Evolutionary conservation across 2,888 invertebrate species (phyloP).

Genomic region (Polyommatus icarus): DNA sequence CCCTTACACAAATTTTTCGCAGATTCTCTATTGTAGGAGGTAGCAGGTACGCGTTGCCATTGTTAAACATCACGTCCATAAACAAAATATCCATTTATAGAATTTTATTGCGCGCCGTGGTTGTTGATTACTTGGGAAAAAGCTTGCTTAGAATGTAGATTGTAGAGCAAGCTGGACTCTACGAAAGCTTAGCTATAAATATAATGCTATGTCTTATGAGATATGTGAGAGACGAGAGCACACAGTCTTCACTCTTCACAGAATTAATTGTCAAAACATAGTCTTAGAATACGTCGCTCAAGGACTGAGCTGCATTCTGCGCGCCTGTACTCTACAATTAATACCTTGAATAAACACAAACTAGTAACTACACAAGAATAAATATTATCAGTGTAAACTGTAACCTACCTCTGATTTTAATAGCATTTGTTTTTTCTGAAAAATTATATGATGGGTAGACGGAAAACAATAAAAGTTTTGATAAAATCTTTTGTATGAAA

Average conservation of each 20-base stretch:
- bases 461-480: neutral
- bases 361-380: neutral
- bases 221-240: neutral
- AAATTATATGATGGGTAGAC: neutral
- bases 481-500: neutral
- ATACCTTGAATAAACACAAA: neutral
- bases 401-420: neutral
- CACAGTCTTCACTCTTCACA: neutral
- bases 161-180: conserved; percentile 1
- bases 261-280: neutral
- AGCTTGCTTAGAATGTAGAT: neutral
- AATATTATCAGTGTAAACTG: neutral
- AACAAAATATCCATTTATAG: neutral
- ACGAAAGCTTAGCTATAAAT: neutral
- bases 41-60: conserved; percentile 3
- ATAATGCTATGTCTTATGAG: too few relatives aligned
- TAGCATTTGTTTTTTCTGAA: neutral
- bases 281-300: neutral
- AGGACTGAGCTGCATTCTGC: neutral
- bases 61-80: neutral
- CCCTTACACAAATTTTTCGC: neutral
- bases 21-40: neutral
- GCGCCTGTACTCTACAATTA: neutral
- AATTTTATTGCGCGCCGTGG: neutral
- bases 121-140: neutral